Base-by-base conservation (phyloP, 1,140 invertebrate genomes). In the Neoseiulus cucumeris region DNA sequence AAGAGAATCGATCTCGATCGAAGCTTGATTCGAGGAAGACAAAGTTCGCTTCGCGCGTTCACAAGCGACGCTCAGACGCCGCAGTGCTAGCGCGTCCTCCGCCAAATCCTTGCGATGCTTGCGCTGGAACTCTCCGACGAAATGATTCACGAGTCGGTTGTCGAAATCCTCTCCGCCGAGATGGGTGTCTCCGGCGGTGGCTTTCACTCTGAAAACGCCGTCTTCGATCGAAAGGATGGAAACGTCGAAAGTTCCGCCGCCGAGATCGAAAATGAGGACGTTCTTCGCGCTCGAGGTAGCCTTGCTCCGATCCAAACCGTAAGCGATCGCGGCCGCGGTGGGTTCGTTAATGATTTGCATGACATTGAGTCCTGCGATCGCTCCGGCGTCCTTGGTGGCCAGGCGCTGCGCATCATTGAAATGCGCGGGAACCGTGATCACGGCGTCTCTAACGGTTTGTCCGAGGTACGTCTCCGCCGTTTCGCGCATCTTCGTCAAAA, bases 161-260 rank as follows among this genome's bases (percentile, higher is more conserved):
- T 94, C 91, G 73, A 98, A 97, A 78, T 97, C 93, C 79, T 96
- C 91, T 68, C 93, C 93, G 72, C 93, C 93, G 76, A 97, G 82
- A 76, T 96, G 91, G 69, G 75, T 77, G 51, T 77, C 76, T 14
- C 73, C 73, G 0, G 86, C 84, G 7, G 87, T 89, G 0, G 87
- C 80, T 74, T 82, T 83, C 0, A 89, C 86, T 78, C 89, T 76
- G 70, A 76, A 78, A 28, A 77, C 68, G 7, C 89, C 88, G 74
- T 91, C 87, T 67, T 86, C 85, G 74, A 92, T 91, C 51, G 84
- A 82, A 0, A 93, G 75, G 45, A 92, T 82, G 18, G 89, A 92
- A 0, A 92, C 89, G 76, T 93, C 89, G 70, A 81, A 81, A 28
- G 79, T 81, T 29, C 80, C 79, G 68, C 80, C 79, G 59, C 79